phyloP scores from a whole-genome alignment of 2,113 vertebrate genomes.

The Chamaea fasciata region DNA sequence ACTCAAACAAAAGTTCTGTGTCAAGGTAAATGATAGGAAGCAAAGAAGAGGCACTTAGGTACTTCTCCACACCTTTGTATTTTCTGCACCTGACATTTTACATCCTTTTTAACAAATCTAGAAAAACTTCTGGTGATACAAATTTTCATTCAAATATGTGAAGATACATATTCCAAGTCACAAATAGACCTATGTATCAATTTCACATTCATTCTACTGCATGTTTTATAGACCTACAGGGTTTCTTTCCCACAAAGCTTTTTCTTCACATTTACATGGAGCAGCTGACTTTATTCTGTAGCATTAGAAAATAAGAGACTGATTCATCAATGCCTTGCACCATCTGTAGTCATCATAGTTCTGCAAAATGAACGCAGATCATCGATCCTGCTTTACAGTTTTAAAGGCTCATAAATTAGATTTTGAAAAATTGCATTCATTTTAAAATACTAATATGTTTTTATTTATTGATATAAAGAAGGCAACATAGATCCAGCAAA shows the following conservation, averaged over 20 bases:
- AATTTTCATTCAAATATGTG: background rate
- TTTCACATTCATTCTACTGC: background rate
- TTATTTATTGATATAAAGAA: background rate
- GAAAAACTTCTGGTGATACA: background rate
- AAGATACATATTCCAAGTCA: background rate
- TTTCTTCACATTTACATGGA: background rate
- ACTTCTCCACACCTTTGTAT: background rate
- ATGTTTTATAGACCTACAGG: background rate
- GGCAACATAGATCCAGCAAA: background rate
- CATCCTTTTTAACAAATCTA: background rate
- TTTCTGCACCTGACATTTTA: background rate
- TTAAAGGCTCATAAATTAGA: background rate
- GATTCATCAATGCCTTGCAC: background rate
- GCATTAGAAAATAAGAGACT: background rate
- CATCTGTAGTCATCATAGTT: background rate
- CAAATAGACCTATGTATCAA: background rate
- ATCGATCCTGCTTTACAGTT: background rate
- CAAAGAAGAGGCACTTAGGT: background rate
- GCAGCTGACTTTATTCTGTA: background rate
- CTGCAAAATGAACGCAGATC: background rate
- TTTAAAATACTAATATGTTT: background rate
- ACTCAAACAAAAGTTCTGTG: background rate
- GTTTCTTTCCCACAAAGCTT: background rate
- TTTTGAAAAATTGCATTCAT: background rate
- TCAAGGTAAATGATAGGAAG: background rate